phyloP scores from a whole-genome alignment of 2,888 invertebrate genomes.

The Miltochrista miniata region DNA sequence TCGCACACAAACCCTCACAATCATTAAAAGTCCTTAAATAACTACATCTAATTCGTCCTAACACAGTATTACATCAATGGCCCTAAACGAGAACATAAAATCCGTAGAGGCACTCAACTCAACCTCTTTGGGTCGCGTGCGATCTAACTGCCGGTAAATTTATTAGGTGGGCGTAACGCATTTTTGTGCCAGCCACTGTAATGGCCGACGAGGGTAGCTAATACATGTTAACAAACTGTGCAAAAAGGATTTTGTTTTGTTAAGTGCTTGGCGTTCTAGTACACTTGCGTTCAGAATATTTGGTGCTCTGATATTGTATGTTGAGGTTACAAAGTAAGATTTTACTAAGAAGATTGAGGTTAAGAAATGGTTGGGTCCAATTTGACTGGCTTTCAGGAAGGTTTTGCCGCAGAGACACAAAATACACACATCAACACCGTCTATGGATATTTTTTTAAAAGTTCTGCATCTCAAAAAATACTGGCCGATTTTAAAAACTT shows the following conservation, averaged over 20 bases:
- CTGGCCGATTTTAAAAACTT: too few species aligned
- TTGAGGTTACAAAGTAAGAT: too few species aligned
- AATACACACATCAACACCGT: too few species aligned
- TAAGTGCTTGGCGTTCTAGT: conserved; percentile 6
- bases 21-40: conserved; percentile 16
- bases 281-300: not conserved
- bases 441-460: too few species aligned
- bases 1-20: not conserved
- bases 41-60: conserved; percentile 31
- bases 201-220: conserved; percentile 39
- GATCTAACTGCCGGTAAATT: conserved; percentile 49
- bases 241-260: conserved; percentile 18
- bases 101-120: conserved; percentile 43
- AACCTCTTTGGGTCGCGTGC: conserved; percentile 44
- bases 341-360: too few species aligned
- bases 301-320: too few species aligned
- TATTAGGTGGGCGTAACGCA: conserved; percentile 51
- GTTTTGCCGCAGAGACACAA: too few species aligned
- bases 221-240: conserved; percentile 39
- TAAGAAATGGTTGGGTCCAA: too few species aligned
- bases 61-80: conserved; percentile 30
- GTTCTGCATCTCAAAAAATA: too few species aligned
- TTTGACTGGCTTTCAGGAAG: too few species aligned
- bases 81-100: conserved; percentile 43
- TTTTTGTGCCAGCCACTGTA: conserved; percentile 45